A percentile compares a stretch with the other conserved stretches of the same genome.
phyloP scores from a whole-genome alignment of 2,888 invertebrate genomes.

The Drosophila fulvimacula region DNA sequence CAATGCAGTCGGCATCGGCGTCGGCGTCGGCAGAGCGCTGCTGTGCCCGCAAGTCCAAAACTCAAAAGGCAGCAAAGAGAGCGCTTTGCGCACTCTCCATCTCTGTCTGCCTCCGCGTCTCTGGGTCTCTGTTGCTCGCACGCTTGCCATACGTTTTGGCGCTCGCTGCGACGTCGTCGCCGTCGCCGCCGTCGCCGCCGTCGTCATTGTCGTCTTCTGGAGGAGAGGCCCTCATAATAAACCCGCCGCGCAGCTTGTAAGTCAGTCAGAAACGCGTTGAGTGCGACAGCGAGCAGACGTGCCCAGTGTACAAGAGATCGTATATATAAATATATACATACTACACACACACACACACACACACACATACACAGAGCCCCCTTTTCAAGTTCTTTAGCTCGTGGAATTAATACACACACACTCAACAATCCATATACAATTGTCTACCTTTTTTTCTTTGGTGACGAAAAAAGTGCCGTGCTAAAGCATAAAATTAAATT shows the following conservation, averaged over 20 bases:
- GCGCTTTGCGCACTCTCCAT: constrained; percentile 21
- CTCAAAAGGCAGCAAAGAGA: constrained; percentile 32
- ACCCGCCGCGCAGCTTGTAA: constrained; percentile 69
- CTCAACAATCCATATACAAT: constrained; percentile 26
- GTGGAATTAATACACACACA: constrained; percentile 32
- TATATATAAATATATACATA: constrained; percentile 17
- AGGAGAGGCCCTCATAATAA: constrained; percentile 74
- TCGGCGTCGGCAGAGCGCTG: constrained; percentile 16
- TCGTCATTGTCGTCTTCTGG: constrained; percentile 40
- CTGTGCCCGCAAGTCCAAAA: constrained; percentile 50
- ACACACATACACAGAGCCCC: constrained; percentile 18
- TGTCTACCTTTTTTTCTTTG: constrained; percentile 56
- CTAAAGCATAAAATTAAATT: constrained; percentile 41
- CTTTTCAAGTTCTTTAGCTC: constrained; percentile 55
- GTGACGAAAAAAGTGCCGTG: constrained; percentile 67
- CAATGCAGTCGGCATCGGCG: constrained; percentile 11
- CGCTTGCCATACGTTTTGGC: constrained; percentile 15
- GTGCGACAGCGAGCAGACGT: constrained; percentile 72
- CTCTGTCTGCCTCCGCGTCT: constrained; percentile 10
- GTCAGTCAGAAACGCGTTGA: constrained; percentile 75
- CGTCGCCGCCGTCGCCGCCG: constrained; percentile 18
- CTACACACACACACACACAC: constrained; percentile 9
- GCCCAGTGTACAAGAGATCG: constrained; percentile 39
- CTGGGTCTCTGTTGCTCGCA: constrained; percentile 12
- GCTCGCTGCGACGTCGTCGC: constrained; percentile 20